Conservation (phyloP, 2,113 vertebrate genomes). For the Anoplopoma fimbria region DNA sequence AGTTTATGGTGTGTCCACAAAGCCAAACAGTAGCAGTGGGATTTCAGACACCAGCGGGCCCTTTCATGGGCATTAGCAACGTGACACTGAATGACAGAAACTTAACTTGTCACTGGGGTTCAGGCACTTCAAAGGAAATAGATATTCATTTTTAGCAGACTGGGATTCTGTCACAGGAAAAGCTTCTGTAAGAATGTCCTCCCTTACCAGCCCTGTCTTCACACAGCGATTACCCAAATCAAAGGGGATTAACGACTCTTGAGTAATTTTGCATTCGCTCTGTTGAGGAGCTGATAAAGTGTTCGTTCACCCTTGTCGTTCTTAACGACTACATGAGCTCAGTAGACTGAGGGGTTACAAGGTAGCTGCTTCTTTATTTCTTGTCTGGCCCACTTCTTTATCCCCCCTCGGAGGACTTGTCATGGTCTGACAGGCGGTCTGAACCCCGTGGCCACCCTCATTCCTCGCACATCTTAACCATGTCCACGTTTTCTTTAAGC, state of each 20-base stretch:
- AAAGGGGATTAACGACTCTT: slow-evolving; percentile 60
- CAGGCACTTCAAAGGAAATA: slow-evolving; percentile 34
- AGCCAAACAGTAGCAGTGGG: slow-evolving; percentile 4
- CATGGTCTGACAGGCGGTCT: slow-evolving; percentile 71
- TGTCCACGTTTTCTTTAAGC: slow-evolving; percentile 43
- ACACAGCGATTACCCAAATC: slow-evolving; percentile 63
- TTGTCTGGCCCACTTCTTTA: slow-evolving; percentile 59
- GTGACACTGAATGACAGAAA: slow-evolving; percentile 24
- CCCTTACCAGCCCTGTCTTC: slow-evolving; percentile 30
- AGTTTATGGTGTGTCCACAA: slow-evolving; percentile 50
- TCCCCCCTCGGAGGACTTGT: slow-evolving; percentile 59
- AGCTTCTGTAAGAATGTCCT: slow-evolving; percentile 18
- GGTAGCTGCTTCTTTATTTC: slow-evolving; percentile 45
- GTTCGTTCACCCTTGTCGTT: slow-evolving; percentile 49
- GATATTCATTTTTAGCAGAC: slow-evolving; percentile 22
- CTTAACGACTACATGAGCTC: slow-evolving; percentile 50
- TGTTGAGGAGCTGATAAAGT: slow-evolving; percentile 66
- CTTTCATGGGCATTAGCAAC: not conserved
- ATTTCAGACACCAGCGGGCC: slow-evolving; percentile 16
- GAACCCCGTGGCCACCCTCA: slow-evolving; percentile 58
- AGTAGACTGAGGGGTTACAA: slow-evolving; percentile 28
- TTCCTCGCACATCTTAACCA: slow-evolving; percentile 55
- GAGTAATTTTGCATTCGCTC: slow-evolving; percentile 47
- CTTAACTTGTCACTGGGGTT: slow-evolving; percentile 1
- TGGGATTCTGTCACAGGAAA: slow-evolving; percentile 11